Conservation (phyloP, 2,888 invertebrate genomes). For the Ennomos fuscantarius region DNA sequence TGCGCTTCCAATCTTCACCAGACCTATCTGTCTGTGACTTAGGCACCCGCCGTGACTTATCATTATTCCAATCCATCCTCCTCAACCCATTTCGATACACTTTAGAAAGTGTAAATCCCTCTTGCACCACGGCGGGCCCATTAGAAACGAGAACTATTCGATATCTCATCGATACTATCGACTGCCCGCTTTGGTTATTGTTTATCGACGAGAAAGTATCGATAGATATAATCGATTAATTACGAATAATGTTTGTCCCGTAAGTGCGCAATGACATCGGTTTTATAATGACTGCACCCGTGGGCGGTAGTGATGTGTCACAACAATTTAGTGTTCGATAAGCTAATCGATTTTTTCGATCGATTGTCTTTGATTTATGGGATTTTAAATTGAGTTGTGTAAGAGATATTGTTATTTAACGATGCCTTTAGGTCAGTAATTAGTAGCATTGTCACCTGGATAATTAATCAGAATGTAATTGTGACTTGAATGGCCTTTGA, state of each 20-base stretch:
- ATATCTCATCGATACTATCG: constrained; percentile 81
- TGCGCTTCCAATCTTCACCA: neutral
- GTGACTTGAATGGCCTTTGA: constrained; percentile 10
- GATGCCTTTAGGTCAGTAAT: constrained; percentile 31
- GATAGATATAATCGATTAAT: constrained; percentile 75
- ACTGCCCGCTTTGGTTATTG: constrained; percentile 75
- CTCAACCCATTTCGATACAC: constrained; percentile 67
- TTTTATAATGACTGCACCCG: constrained; percentile 45
- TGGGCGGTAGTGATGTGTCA: constrained; percentile 44
- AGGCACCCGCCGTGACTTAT: constrained; percentile 52
- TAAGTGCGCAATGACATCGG: constrained; percentile 74
- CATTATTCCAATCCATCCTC: constrained; percentile 77
- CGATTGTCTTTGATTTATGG: constrained; percentile 30
- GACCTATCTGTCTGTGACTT: constrained; percentile 8
- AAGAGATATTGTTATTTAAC: constrained; percentile 21
- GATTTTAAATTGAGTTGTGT: constrained; percentile 29
- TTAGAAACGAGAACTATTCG: constrained; percentile 77
- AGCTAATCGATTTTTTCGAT: constrained; percentile 40
- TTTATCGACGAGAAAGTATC: constrained; percentile 78
- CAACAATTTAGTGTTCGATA: constrained; percentile 42
- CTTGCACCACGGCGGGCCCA: constrained; percentile 71
- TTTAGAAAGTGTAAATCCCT: constrained; percentile 83
- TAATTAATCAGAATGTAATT: constrained; percentile 38
- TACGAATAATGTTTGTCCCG: constrained; percentile 67
- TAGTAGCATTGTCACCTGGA: constrained; percentile 28